Evolutionary conservation across 2,888 invertebrate species (phyloP).

Genomic region (Choristoneura rosaceana): DNA sequence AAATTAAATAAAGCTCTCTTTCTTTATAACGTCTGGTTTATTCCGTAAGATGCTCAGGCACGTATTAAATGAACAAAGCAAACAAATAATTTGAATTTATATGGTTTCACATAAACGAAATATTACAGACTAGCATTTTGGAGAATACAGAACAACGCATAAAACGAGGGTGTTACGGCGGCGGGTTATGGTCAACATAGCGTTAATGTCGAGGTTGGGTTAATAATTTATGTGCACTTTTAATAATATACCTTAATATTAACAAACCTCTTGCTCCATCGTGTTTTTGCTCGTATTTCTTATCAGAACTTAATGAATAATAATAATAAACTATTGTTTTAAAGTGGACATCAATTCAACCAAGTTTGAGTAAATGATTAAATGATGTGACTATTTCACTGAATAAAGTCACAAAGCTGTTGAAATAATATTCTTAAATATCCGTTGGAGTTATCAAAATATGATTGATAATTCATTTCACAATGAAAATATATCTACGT

Average conservation of each 20-base stretch:
- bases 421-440: too few relatives aligned
- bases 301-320: too few relatives aligned
- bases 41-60: conserved; percentile 8
- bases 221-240: neutral
- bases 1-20: neutral
- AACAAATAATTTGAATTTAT: conserved; percentile 5
- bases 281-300: neutral
- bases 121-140: conserved; percentile 6
- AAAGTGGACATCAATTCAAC: too few relatives aligned
- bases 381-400: too few relatives aligned
- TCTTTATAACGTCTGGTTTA: neutral
- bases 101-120: conserved; percentile 10
- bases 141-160: neutral
- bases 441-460: neutral
- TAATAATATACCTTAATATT: neutral
- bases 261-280: neutral
- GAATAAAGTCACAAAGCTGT: too few relatives aligned
- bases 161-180: conserved; percentile 6
- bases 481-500: neutral
- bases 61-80: conserved; percentile 10
- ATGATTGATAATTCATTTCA: neutral
- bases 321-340: too few relatives aligned
- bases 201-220: neutral
- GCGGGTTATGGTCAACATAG: conserved; percentile 7
- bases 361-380: too few relatives aligned